Percentiles rank a stretch among this genome's conserved stretches.
phyloP scores from a whole-genome alignment of 1,140 invertebrate genomes.

The Nixonia krombeini region DNA sequence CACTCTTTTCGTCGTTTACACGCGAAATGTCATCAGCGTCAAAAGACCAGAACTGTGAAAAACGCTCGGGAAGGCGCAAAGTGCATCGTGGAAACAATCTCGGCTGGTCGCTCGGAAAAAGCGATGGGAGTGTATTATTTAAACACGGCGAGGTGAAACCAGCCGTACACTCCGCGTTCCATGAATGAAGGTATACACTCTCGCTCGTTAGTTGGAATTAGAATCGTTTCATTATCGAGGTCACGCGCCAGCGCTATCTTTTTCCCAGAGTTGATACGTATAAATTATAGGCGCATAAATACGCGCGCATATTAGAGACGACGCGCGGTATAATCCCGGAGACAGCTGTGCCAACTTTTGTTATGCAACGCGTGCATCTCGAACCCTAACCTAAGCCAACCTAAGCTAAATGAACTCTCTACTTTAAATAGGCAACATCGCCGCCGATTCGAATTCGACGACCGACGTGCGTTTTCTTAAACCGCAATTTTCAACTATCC shows the following conservation, averaged over 20 bases:
- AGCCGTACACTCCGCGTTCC: constrained; percentile 3
- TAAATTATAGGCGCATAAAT: constrained; percentile 1
- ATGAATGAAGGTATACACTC: constrained; percentile 9
- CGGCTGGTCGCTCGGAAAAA: no score
- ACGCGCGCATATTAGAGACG: not conserved
- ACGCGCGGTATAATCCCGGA: constrained; percentile 3
- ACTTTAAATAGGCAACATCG: not conserved
- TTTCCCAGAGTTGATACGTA: not conserved
- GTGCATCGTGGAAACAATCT: no score
- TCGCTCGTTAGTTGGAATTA: not conserved
- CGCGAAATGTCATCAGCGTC: no score
- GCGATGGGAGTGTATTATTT: constrained; percentile 4
- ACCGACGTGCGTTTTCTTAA: no score
- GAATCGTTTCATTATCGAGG: constrained; percentile 3
- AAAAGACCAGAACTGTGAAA: no score
- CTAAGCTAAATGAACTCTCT: not conserved
- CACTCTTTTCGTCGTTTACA: no score
- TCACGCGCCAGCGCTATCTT: not conserved
- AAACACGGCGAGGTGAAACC: not conserved
- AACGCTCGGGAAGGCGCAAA: no score
- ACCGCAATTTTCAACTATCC: no score
- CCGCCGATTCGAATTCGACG: not conserved
- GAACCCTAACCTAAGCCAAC: constrained; percentile 9
- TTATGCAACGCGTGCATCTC: constrained; percentile 5
- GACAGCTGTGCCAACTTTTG: constrained; percentile 8